A percentile compares a stretch with the other conserved stretches of the same genome.
Conservation (phyloP, 2,113 vertebrate species). For the Ochotona curzoniae region DNA sequence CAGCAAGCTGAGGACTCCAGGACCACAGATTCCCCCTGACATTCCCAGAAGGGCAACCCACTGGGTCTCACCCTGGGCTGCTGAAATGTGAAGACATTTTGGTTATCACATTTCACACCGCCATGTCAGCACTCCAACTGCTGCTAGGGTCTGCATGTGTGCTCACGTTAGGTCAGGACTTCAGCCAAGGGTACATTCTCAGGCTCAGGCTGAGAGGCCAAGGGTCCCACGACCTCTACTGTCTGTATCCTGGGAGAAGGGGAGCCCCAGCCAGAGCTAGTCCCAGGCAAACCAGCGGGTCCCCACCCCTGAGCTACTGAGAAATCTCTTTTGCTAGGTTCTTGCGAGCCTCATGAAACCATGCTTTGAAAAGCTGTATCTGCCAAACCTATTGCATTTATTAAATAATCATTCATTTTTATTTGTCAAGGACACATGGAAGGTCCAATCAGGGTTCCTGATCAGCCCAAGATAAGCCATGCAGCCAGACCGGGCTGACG, state of each 20-base stretch:
- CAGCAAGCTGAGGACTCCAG: neutral
- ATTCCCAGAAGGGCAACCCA: neutral
- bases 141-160: neutral
- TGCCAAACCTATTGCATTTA: slow-evolving; percentile 74
- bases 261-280: neutral
- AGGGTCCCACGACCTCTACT: neutral
- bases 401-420: slow-evolving; percentile 80
- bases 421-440: slow-evolving; percentile 72
- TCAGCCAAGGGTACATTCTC: neutral
- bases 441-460: slow-evolving; percentile 73
- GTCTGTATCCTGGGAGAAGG: neutral
- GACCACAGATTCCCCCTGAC: neutral
- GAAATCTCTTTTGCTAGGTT: neutral
- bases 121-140: neutral
- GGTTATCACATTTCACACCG: neutral
- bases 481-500: slow-evolving; percentile 72
- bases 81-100: neutral
- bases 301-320: neutral
- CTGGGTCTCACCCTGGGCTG: neutral
- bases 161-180: neutral
- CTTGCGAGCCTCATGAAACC: neutral
- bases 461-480: slow-evolving; percentile 77
- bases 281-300: neutral
- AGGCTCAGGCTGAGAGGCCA: neutral
- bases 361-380: slow-evolving; percentile 4